Evolutionary conservation across 2,888 invertebrate genomes (phyloP), one percentile per base, ranked within the genome.

Genomic region (Xestia sexstrigata): DNA sequence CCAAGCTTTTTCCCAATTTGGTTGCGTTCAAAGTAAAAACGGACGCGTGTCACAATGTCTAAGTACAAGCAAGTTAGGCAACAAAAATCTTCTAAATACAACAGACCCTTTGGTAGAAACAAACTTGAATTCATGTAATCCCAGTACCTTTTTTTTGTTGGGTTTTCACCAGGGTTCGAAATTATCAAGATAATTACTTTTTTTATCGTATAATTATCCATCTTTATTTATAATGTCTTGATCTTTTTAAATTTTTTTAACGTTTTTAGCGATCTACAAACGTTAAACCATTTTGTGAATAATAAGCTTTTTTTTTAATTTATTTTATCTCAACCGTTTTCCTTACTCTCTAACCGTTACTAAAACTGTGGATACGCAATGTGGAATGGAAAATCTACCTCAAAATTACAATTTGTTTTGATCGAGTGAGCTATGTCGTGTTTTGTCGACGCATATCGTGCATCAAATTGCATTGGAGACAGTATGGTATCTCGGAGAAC

Each of bases 401-500:
- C 7, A 26, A 58, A 26, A 58, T 58, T 26, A 26, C 5, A 68
- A 17, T 55, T 49, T 23, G 7, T 39, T 74, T 49, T 39, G 20
- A 17, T 75, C 17, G 6, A 30, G 7, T 17, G 17, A 35, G 5
- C 39, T 62, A 62, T 45, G 60, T 52, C 60, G 5, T 71, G 8
- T 60, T 42, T 62, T 26, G 26, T 35, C 7, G 7, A 20, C 3
- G 26, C 30, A 73, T 79, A 79, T 79, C 72, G n/a, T 68, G 2
- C 35, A 60, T 60, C 49, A 82, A 63, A 82, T 47, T 52, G 58
- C 35, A 74, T 49, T 45, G 79, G 83, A 79, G 74, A 82, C 79
- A 68, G 66, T 67, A 47, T 74, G 74, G 17, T 82, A 83, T 78
- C 79, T 55, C n/a, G 47, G 23, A 66, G 78, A 70, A 69, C 62